Base-by-base conservation (phyloP, 2,797 vertebrate genomes). In the Pogonophryne albipinna region DNA sequence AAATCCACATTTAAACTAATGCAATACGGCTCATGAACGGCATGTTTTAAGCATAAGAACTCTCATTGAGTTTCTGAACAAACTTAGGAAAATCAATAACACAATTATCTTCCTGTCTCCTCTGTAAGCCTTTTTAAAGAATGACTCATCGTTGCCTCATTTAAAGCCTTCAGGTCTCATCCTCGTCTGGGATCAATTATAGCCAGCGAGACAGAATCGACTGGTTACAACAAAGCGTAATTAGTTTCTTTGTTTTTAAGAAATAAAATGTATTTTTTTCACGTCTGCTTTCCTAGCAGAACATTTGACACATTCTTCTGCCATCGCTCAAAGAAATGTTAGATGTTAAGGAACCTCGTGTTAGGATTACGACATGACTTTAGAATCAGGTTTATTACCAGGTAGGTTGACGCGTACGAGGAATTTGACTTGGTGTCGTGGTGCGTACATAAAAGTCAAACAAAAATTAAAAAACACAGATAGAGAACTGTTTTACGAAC, bases 111-210 rank as follows among this genome's bases (percentile, higher is more conserved):
- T 55, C 61, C 47, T 15, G 58, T 68, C 42, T 78, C 80, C 66
- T 72, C 56, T 80, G 73, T 72, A 64, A 63, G 69, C 71, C 27
- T 50, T 84, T 80, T 73, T 63, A 56, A 42, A 46, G 78, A 76
- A 80, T 47, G 42, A 76, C 1, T 85, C 82, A 81, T 89, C 85
- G 82, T 86, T 81, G 75, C 65, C 58, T 83, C 58, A n/a, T 90
- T 84, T 88, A 75, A 73, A 55, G 56, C 41, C 72, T 60, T 80
- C 82, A 38, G 77, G 68, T 89, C 83, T 80, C n/a, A n/a, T n/a
- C n/a, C n/a, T n/a, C n/a, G n/a, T n/a, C n/a, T n/a, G n/a, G n/a
- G n/a, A n/a, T n/a, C n/a, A n/a, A n/a, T n/a, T n/a, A n/a, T n/a
- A n/a, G n/a, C n/a, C n/a, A n/a, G n/a, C n/a, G n/a, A n/a, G n/a